phyloP scores from a whole-genome alignment of 2,888 invertebrate genomes.

The Acrobasis repandana region DNA sequence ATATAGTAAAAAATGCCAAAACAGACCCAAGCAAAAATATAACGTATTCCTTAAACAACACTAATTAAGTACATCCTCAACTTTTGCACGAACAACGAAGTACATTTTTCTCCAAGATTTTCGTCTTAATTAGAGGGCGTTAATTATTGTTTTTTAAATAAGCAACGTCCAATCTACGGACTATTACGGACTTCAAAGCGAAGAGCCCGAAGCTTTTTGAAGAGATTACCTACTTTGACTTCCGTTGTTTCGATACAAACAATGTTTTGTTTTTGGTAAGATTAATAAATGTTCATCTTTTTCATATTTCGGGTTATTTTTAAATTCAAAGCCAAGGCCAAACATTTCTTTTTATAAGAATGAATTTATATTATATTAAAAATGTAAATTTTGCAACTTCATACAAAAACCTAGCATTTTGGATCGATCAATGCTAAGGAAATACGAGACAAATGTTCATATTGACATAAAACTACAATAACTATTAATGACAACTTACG shows the following conservation, averaged over 20 bases:
- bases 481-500: no score
- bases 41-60: background rate
- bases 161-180: background rate
- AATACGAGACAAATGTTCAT: no score
- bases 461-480: no score
- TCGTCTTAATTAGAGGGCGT: background rate
- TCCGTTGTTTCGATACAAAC: slow-evolving; percentile 2
- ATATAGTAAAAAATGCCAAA: background rate
- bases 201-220: background rate
- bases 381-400: no score
- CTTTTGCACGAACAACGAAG: slow-evolving; percentile 2
- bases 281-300: no score
- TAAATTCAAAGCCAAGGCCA: no score
- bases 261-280: background rate
- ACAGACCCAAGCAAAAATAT: background rate
- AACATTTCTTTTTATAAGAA: no score
- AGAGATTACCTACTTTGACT: slow-evolving; percentile 6
- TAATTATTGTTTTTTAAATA: slow-evolving; percentile 13
- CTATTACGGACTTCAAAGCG: slow-evolving; percentile 5
- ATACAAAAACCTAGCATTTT: no score
- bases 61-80: background rate
- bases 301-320: no score
- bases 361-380: no score
- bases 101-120: background rate
- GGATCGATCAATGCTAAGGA: no score